phyloP scores from a whole-genome alignment of 2,797 vertebrate species.

The Leptoclinus maculatus region DNA sequence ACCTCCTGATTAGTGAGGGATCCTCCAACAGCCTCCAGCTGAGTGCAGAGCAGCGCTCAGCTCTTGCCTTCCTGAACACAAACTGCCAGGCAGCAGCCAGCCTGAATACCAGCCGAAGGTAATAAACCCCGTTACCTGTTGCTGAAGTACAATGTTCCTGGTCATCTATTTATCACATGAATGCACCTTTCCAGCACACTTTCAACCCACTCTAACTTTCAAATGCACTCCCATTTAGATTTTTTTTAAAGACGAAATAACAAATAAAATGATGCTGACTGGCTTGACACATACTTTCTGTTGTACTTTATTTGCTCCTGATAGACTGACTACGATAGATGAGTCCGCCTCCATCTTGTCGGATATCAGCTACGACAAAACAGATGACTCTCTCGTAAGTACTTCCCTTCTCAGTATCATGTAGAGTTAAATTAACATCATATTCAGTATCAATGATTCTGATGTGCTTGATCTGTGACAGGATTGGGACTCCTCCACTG shows the following conservation, averaged over 20 bases:
- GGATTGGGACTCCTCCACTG: slow-evolving; percentile 95
- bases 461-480: slow-evolving; percentile 60
- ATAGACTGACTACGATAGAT: slow-evolving; percentile 92
- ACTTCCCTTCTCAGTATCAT: neutral
- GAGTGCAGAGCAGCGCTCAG: slow-evolving; percentile 95
- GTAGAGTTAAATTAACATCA: neutral
- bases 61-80: slow-evolving; percentile 93
- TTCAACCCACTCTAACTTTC: neutral
- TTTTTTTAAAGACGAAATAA: neutral
- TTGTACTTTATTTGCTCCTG: too few relatives aligned
- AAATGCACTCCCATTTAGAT: neutral
- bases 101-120: slow-evolving; percentile 90
- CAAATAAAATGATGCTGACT: neutral
- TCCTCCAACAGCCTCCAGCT: slow-evolving; percentile 94
- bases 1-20: slow-evolving; percentile 93
- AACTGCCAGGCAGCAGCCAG: slow-evolving; percentile 82
- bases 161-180: slow-evolving; percentile 8
- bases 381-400: slow-evolving; percentile 94
- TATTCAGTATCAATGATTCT: neutral
- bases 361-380: slow-evolving; percentile 99
- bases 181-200: neutral
- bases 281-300: slow-evolving; percentile 6
- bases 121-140: slow-evolving; percentile 23
- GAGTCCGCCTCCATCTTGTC: slow-evolving; percentile 96
- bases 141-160: neutral